A percentile compares a stretch with the other conserved stretches of the same genome.
Evolutionary conservation across 2,797 vertebrate species (phyloP).

Genomic region (Rhinichthys osculus): DNA sequence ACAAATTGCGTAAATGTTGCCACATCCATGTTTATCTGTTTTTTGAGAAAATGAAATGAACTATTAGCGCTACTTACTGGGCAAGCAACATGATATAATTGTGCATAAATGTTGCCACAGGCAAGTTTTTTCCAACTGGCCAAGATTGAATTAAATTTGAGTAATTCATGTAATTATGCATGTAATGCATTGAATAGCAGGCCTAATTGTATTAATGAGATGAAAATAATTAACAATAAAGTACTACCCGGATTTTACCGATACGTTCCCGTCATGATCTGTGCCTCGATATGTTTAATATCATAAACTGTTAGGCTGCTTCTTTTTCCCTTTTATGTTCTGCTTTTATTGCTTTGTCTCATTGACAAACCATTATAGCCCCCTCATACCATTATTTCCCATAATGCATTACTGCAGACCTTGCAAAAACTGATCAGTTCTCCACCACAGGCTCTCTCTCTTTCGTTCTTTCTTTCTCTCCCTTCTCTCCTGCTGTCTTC

Average conservation of each 20-base stretch:
- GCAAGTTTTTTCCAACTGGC: not conserved
- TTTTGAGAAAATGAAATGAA: not conserved
- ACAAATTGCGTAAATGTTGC: not conserved
- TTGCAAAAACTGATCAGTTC: constrained; percentile 24
- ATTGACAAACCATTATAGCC: constrained; percentile 37
- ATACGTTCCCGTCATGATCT: not conserved
- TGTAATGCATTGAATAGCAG: not conserved
- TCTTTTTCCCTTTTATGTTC: constrained; percentile 29
- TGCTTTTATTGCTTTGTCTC: constrained; percentile 39
- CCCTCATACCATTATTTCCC: constrained; percentile 38
- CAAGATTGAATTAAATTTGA: not conserved
- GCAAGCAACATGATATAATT: not conserved
- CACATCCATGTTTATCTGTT: not conserved
- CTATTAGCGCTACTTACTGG: not conserved
- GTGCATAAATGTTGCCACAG: not conserved
- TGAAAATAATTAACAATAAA: not conserved
- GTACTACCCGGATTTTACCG: not conserved
- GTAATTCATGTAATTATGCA: not conserved
- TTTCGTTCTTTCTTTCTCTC: not conserved
- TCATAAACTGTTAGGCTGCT: constrained; percentile 18
- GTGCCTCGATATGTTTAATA: not conserved
- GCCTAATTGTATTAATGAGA: not conserved
- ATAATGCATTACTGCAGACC: constrained; percentile 36
- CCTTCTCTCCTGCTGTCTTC: not conserved
- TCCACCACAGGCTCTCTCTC: constrained; percentile 14